Conservation (phyloP, 1,140 invertebrate genomes). For the Panagrolaimus sp. region DNA sequence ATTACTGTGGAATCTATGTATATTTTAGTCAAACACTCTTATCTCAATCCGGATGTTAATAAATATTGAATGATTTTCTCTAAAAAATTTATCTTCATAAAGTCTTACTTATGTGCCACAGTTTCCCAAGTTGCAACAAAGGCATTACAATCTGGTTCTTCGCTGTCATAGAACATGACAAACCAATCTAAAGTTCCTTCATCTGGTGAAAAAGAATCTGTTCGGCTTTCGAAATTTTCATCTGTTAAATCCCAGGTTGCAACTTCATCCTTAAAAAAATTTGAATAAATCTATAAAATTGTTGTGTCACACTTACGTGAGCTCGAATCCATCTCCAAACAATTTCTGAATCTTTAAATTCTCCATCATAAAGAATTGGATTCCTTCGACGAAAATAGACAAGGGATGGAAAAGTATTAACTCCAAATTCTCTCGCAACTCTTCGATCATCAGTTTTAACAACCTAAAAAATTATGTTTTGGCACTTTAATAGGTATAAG, state of each 20-base stretch:
- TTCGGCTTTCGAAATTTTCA: slow-evolving; percentile 54
- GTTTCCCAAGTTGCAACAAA: slow-evolving; percentile 57
- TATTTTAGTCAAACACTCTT: no score
- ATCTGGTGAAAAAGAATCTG: slow-evolving; percentile 56
- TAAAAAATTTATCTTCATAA: no score
- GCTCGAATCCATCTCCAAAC: slow-evolving; percentile 57
- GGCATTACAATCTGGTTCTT: slow-evolving; percentile 55
- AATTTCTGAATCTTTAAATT: slow-evolving; percentile 58
- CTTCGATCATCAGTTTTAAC: slow-evolving; percentile 58
- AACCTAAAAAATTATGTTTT: slow-evolving; percentile 35
- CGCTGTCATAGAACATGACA: slow-evolving; percentile 60
- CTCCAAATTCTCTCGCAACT: slow-evolving; percentile 56
- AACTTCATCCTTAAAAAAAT: background rate
- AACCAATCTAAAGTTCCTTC: slow-evolving; percentile 59
- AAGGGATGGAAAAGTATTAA: slow-evolving; percentile 54
- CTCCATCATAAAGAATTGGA: slow-evolving; percentile 58
- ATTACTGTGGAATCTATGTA: no score
- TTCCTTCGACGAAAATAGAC: slow-evolving; percentile 58
- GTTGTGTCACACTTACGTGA: slow-evolving; percentile 23
- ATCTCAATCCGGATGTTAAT: background rate
- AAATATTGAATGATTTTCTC: background rate
- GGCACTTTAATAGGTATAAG: background rate
- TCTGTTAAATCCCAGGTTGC: slow-evolving; percentile 55
- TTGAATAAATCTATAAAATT: no score
- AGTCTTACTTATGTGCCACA: slow-evolving; percentile 54